These are phyloP conservation scores for Taenaris catops DNA, from an alignment of 2,888 invertebrate species.

Conservation along the genomic window DNA sequence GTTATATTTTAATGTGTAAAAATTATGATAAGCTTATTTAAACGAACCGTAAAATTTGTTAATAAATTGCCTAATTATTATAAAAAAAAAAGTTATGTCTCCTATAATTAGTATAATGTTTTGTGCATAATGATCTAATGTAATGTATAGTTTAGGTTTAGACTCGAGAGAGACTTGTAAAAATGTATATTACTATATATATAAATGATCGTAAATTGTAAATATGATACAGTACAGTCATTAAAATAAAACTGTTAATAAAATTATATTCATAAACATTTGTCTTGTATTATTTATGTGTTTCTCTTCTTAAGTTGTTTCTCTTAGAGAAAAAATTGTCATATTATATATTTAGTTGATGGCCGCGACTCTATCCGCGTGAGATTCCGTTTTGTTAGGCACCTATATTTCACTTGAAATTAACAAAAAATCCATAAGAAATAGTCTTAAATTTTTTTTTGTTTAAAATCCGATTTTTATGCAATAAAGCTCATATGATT, in stretches of 20 bases:
- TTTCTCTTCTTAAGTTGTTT: too few species aligned
- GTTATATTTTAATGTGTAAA: conserved; percentile 6
- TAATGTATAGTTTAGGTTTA: conserved; percentile 33
- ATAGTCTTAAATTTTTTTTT: too few species aligned
- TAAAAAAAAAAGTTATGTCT: too few species aligned
- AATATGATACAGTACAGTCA: conserved; percentile 76
- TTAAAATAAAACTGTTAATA: conserved; percentile 79
- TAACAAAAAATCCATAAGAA: too few species aligned
- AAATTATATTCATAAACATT: conserved; percentile 78
- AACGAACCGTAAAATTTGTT: not conserved
- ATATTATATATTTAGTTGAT: too few species aligned
- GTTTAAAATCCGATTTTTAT: too few species aligned
- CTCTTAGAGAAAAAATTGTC: too few species aligned
- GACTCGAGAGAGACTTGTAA: conserved; percentile 61
- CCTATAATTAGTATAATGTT: too few species aligned
- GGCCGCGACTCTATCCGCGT: too few species aligned
- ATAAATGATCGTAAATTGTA: conserved; percentile 64
- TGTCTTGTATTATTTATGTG: conserved; percentile 49
- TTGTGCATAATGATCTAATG: conserved; percentile 20
- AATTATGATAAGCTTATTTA: not conserved
- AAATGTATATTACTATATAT: conserved; percentile 67
- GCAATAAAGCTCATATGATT: too few species aligned
- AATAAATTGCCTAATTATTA: conserved; percentile 9
- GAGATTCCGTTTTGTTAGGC: too few species aligned
- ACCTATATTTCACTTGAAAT: too few species aligned